Conservation (phyloP, 2,888 invertebrate species). For the Scaptodrosophila latifasciaeformis region DNA sequence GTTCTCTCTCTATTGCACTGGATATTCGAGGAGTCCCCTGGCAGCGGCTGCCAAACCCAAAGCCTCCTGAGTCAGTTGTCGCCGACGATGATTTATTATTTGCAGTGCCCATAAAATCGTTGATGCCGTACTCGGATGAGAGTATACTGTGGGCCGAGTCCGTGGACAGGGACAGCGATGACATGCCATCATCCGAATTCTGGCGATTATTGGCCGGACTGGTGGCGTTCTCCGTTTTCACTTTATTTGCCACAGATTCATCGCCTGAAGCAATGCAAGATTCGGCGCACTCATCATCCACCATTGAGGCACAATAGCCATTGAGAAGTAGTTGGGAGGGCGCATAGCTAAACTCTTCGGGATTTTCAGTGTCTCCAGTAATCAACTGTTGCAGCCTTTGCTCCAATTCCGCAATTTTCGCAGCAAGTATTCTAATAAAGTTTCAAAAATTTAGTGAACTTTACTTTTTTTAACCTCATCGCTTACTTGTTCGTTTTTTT, state of each 20-base stretch:
- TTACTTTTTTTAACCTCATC: background rate
- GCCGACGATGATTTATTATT: constrained; percentile 64
- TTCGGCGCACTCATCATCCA: constrained; percentile 75
- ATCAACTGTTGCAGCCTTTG: constrained; percentile 82
- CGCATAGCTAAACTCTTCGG: constrained; percentile 61
- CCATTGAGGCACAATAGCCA: constrained; percentile 77
- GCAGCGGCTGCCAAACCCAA: constrained; percentile 26
- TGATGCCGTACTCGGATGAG: constrained; percentile 73
- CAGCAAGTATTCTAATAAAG: constrained; percentile 83
- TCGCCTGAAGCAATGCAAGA: too few relatives aligned
- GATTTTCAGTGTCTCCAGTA: constrained; percentile 65
- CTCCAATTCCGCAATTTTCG: constrained; percentile 88
- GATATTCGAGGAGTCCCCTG: constrained; percentile 52
- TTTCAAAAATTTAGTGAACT: background rate
- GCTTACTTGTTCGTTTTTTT: constrained; percentile 88
- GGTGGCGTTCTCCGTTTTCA: constrained; percentile 70
- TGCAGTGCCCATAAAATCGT: constrained; percentile 48
- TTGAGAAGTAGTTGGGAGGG: constrained; percentile 81
- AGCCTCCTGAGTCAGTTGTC: constrained; percentile 66
- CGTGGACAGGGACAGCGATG: constrained; percentile 72
- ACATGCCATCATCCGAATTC: constrained; percentile 68
- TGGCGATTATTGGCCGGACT: constrained; percentile 60
- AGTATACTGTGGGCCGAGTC: constrained; percentile 71
- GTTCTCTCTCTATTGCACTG: constrained; percentile 69
- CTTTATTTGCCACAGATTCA: constrained; percentile 62